Base-by-base conservation (phyloP, 1,140 invertebrate genomes). In the Scylla paramamosain region DNA sequence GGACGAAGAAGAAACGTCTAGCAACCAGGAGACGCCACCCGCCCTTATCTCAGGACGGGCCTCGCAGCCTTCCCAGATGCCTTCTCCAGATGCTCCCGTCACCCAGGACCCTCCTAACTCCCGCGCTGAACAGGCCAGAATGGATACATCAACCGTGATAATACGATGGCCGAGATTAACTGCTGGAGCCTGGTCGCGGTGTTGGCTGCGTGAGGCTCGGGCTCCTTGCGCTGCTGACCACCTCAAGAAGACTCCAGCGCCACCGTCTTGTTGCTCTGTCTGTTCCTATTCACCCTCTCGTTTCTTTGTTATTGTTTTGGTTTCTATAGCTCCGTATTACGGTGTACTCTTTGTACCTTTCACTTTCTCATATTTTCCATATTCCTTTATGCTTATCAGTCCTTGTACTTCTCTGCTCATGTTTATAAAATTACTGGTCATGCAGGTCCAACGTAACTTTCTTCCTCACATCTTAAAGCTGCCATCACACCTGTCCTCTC, bases 371-470 rank as follows among this genome's bases (percentile, higher is more conserved):
- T 77, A 77, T 77, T 77, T 77, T n/a, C 1, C 20, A 25, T 77
- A 25, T n/a, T n/a, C 67, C n/a, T 77, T 25, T 77, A 77, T 77
- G 67, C 20, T 77, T 77, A 77, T 77, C 67, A 77, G 67, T n/a
- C 25, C 20, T n/a, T 77, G 20, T 77, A n/a, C 67, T 77, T 20
- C 20, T 77, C 67, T 77, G 67, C 67, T 77, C 67, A 77, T 77
- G 67, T n/a, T 77, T 77, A 77, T 77, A 77, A 77, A 77, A 77
- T n/a, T 77, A 77, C 67, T n/a, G 25, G 67, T 77, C 25, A n/a
- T 77, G 67, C 67, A 77, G n/a, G 67, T 77, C 67, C 67, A 77
- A 77, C 67, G 67, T n/a, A 77, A 77, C 67, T 77, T 77, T 77
- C 67, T 77, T 77, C 67, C 67, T 77, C 67, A n/a, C 67, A 77